Conservation (phyloP, 1,140 invertebrate genomes). For the Aphidius ervi region DNA sequence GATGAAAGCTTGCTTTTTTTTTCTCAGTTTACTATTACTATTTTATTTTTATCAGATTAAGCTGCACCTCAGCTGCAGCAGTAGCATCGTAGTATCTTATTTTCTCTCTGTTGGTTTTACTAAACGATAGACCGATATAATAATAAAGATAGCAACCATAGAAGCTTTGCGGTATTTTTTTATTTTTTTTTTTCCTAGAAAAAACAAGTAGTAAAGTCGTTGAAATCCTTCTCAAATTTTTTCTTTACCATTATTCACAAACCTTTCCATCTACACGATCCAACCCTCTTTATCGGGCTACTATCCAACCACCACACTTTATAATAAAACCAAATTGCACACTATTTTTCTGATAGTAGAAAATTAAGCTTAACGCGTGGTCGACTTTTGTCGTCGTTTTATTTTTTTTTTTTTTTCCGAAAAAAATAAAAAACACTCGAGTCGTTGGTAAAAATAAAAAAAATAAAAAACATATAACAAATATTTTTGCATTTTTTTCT, state of each 20-base stretch:
- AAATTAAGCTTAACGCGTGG: conserved; percentile 8
- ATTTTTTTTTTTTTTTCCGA: background rate
- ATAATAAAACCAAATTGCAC: conserved; percentile 26
- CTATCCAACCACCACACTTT: conserved; percentile 5
- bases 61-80: background rate
- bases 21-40: background rate
- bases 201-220: conserved; percentile 7
- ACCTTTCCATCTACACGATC: background rate
- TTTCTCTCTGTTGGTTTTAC: conserved; percentile 7
- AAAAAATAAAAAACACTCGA: background rate
- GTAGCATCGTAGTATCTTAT: conserved; percentile 1
- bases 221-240: background rate
- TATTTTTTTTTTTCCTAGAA: background rate
- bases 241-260: conserved; percentile 2
- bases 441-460: no score
- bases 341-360: conserved; percentile 13
- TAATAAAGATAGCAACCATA: conserved; percentile 25
- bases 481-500: no score
- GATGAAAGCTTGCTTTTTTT: background rate
- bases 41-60: background rate
- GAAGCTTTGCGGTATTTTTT: conserved; percentile 15
- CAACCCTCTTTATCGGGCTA: background rate
- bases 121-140: conserved; percentile 22
- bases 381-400: no score
- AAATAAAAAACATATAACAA: no score